Evolutionary conservation across 2,797 vertebrate species (phyloP), one percentile per base, ranked within the genome.

Genomic region (Brotula barbata): DNA sequence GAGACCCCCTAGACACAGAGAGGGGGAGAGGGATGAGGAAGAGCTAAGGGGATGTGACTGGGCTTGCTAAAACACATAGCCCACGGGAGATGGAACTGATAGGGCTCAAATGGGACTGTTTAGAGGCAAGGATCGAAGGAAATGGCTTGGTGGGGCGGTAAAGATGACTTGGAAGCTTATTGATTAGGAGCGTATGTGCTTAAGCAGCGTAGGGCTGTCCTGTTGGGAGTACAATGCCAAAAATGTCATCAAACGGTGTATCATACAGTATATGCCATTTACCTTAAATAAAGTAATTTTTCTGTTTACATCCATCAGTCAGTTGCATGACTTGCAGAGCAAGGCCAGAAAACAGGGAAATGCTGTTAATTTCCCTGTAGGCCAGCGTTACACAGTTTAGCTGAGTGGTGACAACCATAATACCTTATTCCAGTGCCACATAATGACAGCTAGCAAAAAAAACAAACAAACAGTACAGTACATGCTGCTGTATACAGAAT

Each of bases 291-390:
- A 34, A 59, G 6, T 23, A 51, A 7, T 16, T 40, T 45, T 39
- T 64, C 50, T 58, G 28, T 54, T 62, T 53, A 43, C 42, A 67
- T 60, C 47, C 67, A n/a, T 70, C 53, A 49, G 37, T 43, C 43
- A 57, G 22, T 66, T 34, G 6, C 65, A 64, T 33, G 7, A 12
- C 40, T 75, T 71, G 64, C 64, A 78, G 59, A 71, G 58, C 44
- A 28, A 36, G 1, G 36, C 28, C 6, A 56, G n/a, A 14, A 73
- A 71, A 34, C 44, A 49, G 43, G 50, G 41, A 75, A 65, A 77
- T 61, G 37, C 46, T 65, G 40, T 52, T 80, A 78, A 84, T 86
- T 86, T 83, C 77, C 75, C 81, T 54, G 48, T 61, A 84, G 81
- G 66, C 70, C 64, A 22, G 64, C 14, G 28, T 61, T 74, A 73